Evolutionary conservation across 2,797 vertebrate species (phyloP).

Genomic region (Siniperca undulata): DNA sequence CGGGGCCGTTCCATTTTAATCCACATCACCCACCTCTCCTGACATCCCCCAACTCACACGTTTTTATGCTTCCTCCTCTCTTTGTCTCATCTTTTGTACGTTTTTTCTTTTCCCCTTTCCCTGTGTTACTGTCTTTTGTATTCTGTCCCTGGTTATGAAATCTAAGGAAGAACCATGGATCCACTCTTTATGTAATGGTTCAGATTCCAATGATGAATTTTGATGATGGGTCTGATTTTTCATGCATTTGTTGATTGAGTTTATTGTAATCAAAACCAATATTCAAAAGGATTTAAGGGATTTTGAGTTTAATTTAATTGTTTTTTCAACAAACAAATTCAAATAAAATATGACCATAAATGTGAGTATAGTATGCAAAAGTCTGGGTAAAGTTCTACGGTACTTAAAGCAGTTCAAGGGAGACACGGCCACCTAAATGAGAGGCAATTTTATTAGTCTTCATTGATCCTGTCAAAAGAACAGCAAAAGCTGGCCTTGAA

Average conservation of each 20-base stretch:
- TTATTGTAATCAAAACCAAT: background rate
- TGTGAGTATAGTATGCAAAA: background rate
- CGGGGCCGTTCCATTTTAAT: slow-evolving; percentile 75
- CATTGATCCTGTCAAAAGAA: slow-evolving; percentile 13
- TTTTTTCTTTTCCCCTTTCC: background rate
- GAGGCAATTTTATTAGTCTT: background rate
- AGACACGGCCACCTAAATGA: background rate
- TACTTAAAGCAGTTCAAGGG: background rate
- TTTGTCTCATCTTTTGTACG: slow-evolving; percentile 23
- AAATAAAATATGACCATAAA: background rate
- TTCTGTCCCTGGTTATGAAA: background rate
- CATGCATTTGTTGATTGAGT: background rate
- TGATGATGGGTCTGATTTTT: background rate
- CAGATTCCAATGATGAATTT: background rate
- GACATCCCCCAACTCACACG: slow-evolving; percentile 18
- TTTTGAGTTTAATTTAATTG: background rate
- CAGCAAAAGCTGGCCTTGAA: slow-evolving; percentile 8
- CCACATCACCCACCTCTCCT: slow-evolving; percentile 45
- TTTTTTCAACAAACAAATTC: background rate
- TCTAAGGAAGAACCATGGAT: background rate
- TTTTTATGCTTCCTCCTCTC: slow-evolving; percentile 51
- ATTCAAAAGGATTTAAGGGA: background rate
- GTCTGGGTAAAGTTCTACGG: background rate
- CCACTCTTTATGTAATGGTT: background rate
- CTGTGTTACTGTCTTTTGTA: background rate